Evolutionary conservation across 37 sponge, comb jelly and placozoan genomes (phyloP), one percentile per base, ranked within the genome.

Genomic region (Dysidea cf. avara): DNA sequence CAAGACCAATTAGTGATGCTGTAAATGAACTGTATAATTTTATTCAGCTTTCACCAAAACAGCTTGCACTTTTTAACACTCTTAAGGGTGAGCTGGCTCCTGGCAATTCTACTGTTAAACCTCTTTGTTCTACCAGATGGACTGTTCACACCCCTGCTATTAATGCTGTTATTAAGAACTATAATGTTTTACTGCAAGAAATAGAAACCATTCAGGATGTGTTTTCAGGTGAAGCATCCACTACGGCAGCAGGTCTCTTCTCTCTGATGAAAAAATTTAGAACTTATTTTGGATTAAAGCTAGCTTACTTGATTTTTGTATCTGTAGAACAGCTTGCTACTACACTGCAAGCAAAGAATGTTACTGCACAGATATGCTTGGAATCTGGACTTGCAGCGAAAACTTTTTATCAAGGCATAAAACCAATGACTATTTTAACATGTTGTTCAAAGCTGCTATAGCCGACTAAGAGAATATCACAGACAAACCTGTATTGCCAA

Each of bases 261-360:
- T 29, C 63, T 33, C 29, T 51, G 22, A 70, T 86, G 67, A 67
- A 81, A 33, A 74, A 77, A 25, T 85, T 86, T 75, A 20, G 29
- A 20, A 82, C 81, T 20, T 83, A 35, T 63, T 91, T 79, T 81
- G 87, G 92, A 0, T 52, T 91, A 14, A 83, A 89, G 54, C 81
- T 89, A 14, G 57, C 68, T 36, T 32, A 69, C 36, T 40, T 76
- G 35, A n/a, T 84, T 18, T 89, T 89, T 43, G 39, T 71, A 25
- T 61, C 68, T 16, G 30, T 85, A 37, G 90, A 84, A 50, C 65
- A 84, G 58, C 68, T 77, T 6, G 77, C 83, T 64, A 63, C 20
- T n/a, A 63, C 69, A 14, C 57, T 82, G 22, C 82, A 86, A 65
- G 54, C 53, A 18, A 74, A 71, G 54, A 34, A 85, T 65, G 72